Percentiles rank a stretch among this genome's conserved stretches.
Evolutionary conservation across 2,888 invertebrate species (phyloP).

Genomic region (Xestoiulus laeticollis): DNA sequence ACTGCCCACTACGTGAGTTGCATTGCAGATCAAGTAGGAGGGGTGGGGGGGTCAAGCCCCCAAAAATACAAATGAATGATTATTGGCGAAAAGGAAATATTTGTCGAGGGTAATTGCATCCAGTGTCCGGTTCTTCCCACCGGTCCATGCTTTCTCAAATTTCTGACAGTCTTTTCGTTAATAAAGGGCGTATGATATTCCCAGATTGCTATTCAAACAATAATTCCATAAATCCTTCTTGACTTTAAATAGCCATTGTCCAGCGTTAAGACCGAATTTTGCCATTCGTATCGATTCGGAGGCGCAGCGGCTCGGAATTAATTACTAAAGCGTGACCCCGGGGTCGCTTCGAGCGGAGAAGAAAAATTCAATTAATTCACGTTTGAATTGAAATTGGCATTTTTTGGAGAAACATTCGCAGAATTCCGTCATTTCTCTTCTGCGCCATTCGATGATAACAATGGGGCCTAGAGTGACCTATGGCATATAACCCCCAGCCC

Average conservation of each 20-base stretch:
- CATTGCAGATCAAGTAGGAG: background rate
- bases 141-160: constrained; percentile 25
- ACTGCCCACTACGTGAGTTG: constrained; percentile 40
- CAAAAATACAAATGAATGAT: background rate
- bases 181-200: background rate
- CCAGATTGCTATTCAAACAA: constrained; percentile 14
- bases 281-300: background rate
- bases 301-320: constrained; percentile 41
- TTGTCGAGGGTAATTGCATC: background rate
- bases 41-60: background rate
- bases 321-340: constrained; percentile 28
- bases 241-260: constrained; percentile 13
- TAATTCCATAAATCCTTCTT: constrained; percentile 40
- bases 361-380: constrained; percentile 43
- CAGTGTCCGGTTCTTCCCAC: background rate
- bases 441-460: constrained; percentile 37
- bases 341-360: background rate
- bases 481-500: background rate
- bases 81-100: constrained; percentile 36
- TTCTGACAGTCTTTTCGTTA: constrained; percentile 10
- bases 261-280: constrained; percentile 3
- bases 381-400: constrained; percentile 39
- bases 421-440: constrained; percentile 19
- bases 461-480: background rate
- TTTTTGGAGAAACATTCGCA: constrained; percentile 42